Evolutionary conservation across 2,797 vertebrate genomes (phyloP).

Genomic region (Anguilla megastoma): DNA sequence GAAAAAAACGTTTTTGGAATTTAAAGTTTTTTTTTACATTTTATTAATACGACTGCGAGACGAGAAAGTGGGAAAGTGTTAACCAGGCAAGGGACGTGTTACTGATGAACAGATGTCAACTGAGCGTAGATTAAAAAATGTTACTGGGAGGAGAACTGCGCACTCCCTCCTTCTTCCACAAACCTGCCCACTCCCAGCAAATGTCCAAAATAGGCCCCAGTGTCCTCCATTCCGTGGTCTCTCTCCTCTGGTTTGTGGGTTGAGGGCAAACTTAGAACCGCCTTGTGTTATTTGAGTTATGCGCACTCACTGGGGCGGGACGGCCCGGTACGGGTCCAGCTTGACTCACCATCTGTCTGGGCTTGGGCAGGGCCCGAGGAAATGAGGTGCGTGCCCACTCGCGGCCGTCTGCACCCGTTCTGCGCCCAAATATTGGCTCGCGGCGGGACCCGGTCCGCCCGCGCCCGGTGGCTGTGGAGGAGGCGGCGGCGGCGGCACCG

Average conservation of each 20-base stretch:
- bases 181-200: neutral
- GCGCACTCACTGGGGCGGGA: neutral
- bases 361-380: constrained; percentile 1
- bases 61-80: neutral
- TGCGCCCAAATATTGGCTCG: no score
- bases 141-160: neutral
- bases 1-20: constrained; percentile 5
- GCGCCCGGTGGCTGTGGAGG: neutral
- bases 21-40: neutral
- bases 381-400: neutral
- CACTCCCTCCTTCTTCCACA: neutral
- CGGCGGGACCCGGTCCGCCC: neutral
- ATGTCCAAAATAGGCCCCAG: neutral
- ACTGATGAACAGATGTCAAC: neutral
- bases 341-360: neutral
- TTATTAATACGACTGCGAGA: constrained; percentile 11
- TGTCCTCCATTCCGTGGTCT: constrained; percentile 1
- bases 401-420: neutral
- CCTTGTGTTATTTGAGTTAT: constrained; percentile 21
- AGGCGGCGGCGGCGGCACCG: neutral
- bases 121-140: neutral
- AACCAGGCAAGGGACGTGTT: neutral
- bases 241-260: constrained; percentile 8
- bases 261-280: neutral
- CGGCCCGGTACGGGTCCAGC: neutral